A percentile compares a stretch with the other conserved stretches of the same genome.
Evolutionary conservation across 1,140 invertebrate genomes (phyloP).

Genomic region (Cydia amplana): DNA sequence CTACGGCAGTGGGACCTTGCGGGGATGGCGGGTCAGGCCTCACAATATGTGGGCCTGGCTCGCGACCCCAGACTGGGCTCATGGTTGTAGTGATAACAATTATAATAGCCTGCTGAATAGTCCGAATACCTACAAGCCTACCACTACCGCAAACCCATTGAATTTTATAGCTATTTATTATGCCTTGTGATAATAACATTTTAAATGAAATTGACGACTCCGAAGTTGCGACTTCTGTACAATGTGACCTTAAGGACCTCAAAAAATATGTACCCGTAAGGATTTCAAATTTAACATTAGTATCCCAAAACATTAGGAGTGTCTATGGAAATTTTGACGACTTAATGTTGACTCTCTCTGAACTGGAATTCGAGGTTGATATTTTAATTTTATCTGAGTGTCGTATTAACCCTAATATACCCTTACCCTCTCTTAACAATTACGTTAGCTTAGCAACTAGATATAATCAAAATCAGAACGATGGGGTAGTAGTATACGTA

Average conservation of each 20-base stretch:
- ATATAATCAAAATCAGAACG: conserved; percentile 10
- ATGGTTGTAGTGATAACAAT: too few species aligned
- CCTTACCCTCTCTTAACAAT: conserved; percentile 1
- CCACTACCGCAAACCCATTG: background rate
- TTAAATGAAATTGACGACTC: background rate
- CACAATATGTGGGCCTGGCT: too few species aligned
- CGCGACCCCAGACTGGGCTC: too few species aligned
- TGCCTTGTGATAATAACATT: background rate
- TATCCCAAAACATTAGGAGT: conserved; percentile 29
- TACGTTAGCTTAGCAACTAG: background rate
- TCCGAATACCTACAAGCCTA: background rate
- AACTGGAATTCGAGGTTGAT: background rate
- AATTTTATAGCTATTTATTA: too few species aligned
- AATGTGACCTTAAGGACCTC: background rate
- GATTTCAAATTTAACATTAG: background rate
- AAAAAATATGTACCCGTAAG: background rate
- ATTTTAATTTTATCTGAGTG: conserved; percentile 30
- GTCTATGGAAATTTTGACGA: conserved; percentile 33
- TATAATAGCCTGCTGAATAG: too few species aligned
- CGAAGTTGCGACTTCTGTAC: background rate
- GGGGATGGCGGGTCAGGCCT: too few species aligned
- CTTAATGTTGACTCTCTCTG: background rate
- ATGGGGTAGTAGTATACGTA: background rate
- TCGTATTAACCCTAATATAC: conserved; percentile 7
- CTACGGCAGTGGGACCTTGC: too few species aligned